Base-by-base conservation (phyloP, 2,113 vertebrate genomes). In the Peromyscus leucopus region DNA sequence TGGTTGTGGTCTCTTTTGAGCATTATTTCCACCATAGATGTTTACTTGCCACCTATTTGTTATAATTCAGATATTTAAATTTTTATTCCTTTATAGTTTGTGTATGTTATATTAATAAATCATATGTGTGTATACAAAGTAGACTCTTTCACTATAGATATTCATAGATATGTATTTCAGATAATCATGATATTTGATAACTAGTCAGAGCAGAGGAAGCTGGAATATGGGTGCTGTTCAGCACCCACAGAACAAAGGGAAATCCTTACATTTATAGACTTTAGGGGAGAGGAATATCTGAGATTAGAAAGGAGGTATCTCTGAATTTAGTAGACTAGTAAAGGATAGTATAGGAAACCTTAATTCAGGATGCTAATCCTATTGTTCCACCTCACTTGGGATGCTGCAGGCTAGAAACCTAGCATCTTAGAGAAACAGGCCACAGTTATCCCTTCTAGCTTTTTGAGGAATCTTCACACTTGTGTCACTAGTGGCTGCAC, bases 21-120 rank as follows among this genome's bases (percentile, higher is more conserved):
- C 65, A 97, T 98, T 42, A 97, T 99, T 82, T 97, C 98, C 17
- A 95, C 98, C 17, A 90, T 99, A 97, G 98, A 98, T 98, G 97
- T 99, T 95, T 98, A 98, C 78, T 95, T 99, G 96, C 98, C 98
- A 59, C 96, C 98, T 95, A 94, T 90, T 26, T 89, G 9, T 74
- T 97, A 95, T 94, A 95, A 97, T 69, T 57, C 91, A n/a, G 84
- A 97, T 78, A 51, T 94, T 95, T 98, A 97, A 96, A 95, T 22
- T 15, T 94, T 96, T 91, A 93, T 4, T 92, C 46, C 75, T 36
- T 87, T 88, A 85, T 3, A 3, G 96, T 21, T 71, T 57, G 7
- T 61, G 90, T 61, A 86, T 2, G 80, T 55, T 91, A 55, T 97
- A 82, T 97, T 89, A 98, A 98, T 98, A 98, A 98, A 98, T 84